These are phyloP conservation scores for Grammomys surdaster DNA, from an alignment of 2,113 vertebrate species.

Conservation along the genomic window DNA sequence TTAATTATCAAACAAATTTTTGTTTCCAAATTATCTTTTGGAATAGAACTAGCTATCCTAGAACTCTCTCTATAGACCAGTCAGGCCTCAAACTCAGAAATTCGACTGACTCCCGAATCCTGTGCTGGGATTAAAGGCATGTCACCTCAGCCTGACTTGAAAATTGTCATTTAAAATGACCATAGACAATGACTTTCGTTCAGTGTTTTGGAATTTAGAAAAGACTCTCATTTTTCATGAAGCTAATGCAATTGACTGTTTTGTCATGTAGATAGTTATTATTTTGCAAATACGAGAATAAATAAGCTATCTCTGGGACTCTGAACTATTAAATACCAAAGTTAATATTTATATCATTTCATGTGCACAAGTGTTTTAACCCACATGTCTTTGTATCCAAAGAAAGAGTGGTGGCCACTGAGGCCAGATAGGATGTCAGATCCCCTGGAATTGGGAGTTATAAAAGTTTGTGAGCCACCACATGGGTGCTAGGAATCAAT, in stretches of 20 bases:
- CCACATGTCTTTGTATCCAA: not conserved
- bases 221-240: not conserved
- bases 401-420: not conserved
- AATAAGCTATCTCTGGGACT: not conserved
- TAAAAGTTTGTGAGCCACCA: not conserved
- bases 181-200: not conserved
- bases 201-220: constrained; percentile 23
- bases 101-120: not conserved
- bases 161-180: constrained; percentile 9
- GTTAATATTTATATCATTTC: constrained; percentile 28
- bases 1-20: constrained; percentile 55
- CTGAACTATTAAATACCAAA: constrained; percentile 12
- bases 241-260: not conserved
- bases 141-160: not conserved
- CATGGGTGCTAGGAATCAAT: not conserved
- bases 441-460: not conserved
- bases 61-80: not conserved
- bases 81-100: not conserved
- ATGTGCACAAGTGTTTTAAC: not conserved
- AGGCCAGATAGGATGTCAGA: not conserved
- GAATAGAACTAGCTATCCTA: not conserved
- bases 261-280: not conserved
- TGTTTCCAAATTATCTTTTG: constrained; percentile 38
- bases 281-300: constrained; percentile 53
- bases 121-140: not conserved